These are phyloP conservation scores for Eulimnadia texana DNA, from an alignment of 1,140 invertebrate species.

Conservation along the genomic window DNA sequence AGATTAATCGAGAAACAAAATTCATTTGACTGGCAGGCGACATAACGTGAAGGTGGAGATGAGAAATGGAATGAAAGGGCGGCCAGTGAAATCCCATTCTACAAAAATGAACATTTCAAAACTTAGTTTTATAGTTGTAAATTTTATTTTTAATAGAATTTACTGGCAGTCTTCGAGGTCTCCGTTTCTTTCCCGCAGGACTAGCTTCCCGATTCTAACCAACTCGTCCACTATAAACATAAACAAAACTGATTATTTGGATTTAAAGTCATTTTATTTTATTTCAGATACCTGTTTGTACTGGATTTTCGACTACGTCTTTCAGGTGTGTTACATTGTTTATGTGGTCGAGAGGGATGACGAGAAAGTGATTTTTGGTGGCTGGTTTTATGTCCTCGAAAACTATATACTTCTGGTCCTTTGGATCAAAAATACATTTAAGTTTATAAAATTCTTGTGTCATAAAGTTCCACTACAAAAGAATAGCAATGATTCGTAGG, in stretches of 20 bases:
- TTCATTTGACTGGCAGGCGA: slow-evolving; percentile 4
- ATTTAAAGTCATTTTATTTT: too few species aligned
- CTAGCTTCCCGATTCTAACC: slow-evolving; percentile 6
- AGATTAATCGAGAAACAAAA: not conserved
- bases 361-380: slow-evolving; percentile 30
- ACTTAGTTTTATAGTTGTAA: not conserved
- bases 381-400: slow-evolving; percentile 31
- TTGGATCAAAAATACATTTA: slow-evolving; percentile 1
- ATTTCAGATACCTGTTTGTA: too few species aligned
- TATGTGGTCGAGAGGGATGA: slow-evolving; percentile 30
- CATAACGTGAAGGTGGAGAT: slow-evolving; percentile 16
- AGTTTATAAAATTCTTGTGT: not conserved
- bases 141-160: not conserved
- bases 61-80: slow-evolving; percentile 16
- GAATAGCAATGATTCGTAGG: too few species aligned
- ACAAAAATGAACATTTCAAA: slow-evolving; percentile 19
- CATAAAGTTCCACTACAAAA: not conserved
- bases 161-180: slow-evolving; percentile 7
- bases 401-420: slow-evolving; percentile 28
- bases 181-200: slow-evolving; percentile 5
- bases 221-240: slow-evolving; percentile 8
- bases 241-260: not conserved
- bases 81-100: slow-evolving; percentile 19
- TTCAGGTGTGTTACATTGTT: too few species aligned
- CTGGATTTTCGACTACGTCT: too few species aligned